Percentiles rank a stretch among this genome's conserved stretches.
Conservation (phyloP, 2,113 vertebrate genomes). For the Salvelinus alpinus region DNA sequence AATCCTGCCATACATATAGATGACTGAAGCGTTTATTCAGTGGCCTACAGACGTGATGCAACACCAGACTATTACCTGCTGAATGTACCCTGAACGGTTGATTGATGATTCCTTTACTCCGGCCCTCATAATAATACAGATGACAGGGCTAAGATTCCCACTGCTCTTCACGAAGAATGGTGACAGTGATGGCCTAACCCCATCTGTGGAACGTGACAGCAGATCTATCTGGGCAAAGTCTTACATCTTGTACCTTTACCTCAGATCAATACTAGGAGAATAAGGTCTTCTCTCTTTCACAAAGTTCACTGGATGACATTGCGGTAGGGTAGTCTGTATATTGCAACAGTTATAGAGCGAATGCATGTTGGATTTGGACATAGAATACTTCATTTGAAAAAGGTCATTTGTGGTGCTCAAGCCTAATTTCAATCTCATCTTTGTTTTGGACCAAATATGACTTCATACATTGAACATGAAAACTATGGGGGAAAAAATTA, state of each 20-base stretch:
- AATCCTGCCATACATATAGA: constrained; percentile 43
- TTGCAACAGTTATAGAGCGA: background rate
- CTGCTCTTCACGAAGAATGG: constrained; percentile 36
- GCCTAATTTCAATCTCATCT: too few species aligned
- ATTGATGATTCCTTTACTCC: constrained; percentile 65
- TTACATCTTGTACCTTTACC: constrained; percentile 61
- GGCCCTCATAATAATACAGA: constrained; percentile 65
- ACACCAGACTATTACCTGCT: constrained; percentile 64
- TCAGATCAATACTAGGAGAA: constrained; percentile 70
- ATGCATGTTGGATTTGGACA: background rate
- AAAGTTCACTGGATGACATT: constrained; percentile 61
- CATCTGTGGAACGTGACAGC: constrained; percentile 63
- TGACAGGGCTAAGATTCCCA: constrained; percentile 52
- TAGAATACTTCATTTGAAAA: background rate
- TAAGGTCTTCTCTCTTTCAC: constrained; percentile 68
- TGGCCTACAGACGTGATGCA: constrained; percentile 38
- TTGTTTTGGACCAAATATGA: too few species aligned
- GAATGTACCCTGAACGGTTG: constrained; percentile 66
- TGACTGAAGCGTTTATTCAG: constrained; percentile 54
- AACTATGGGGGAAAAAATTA: too few species aligned
- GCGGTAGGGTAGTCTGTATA: constrained; percentile 10
- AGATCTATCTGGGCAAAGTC: constrained; percentile 66
- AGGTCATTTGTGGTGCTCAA: background rate
- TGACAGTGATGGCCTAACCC: constrained; percentile 61
- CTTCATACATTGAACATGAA: too few species aligned